Evolutionary conservation across 2,888 invertebrate species (phyloP), one percentile per base, ranked within the genome.

Genomic region (Tenthredo notha): DNA sequence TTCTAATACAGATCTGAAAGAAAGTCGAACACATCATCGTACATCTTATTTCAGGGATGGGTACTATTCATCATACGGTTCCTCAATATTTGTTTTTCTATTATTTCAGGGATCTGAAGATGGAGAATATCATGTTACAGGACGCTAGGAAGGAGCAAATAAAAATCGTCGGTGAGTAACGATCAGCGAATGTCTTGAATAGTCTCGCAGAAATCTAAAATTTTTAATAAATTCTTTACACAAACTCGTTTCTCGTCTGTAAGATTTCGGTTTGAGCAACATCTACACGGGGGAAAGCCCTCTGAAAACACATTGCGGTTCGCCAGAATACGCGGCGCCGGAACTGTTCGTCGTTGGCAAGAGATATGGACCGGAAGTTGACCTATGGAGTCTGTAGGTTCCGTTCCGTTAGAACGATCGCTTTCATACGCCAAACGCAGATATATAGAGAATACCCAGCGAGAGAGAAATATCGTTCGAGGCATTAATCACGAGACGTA

Each of bases 291-390:
- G 94, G 25, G 93, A 94, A 50, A 95, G 95, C 12, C 95, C 95
- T n/a, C 93, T 97, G 90, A 95, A 95, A 88, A 97, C 97, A 0
- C 97, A 97, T 89, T 97, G 97, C 93, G 97, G 97, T 75, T 97
- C 97, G 50, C 96, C 97, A 15, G 97, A 97, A 93, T 97, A 97
- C 92, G 97, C 97, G 1, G 97, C 97, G 67, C 97, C 97, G 0
- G 97, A 97, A 93, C 94, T 97, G 86, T 97, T 97, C 91, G 94
- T 96, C 25, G 95, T 95, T 89, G 96, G 96, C 50, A 95, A 95
- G 85, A 95, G 95, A 86, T 97, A 97, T 93, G 97, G 97, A 70
- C 96, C 97, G 10, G 97, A 96, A 93, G 96, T 97, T 75, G 97
- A 97, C 92, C 94, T 97, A 75, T 97, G 97, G 97, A 97, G 97